Conservation (phyloP, 2,888 invertebrate species). For the Hedya salicella region DNA sequence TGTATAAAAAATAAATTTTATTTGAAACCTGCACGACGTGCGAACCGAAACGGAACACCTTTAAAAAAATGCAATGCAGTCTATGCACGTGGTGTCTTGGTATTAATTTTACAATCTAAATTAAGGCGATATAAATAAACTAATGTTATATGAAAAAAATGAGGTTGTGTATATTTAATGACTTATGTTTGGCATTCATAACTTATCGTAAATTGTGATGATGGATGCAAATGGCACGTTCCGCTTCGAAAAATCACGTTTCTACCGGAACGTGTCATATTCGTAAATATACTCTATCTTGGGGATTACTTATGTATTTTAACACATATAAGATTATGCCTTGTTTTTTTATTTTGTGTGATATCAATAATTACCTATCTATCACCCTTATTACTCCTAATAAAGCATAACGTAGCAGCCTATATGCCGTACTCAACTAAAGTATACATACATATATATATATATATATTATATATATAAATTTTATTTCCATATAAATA, state of each 20-base stretch:
- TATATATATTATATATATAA: no score
- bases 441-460: conserved; percentile 67
- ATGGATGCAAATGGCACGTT: conserved; percentile 38
- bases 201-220: conserved; percentile 66
- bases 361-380: conserved; percentile 63
- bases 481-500: conserved; percentile 78
- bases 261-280: conserved; percentile 19
- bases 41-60: conserved; percentile 68
- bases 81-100: conserved; percentile 77
- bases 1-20: conserved; percentile 52
- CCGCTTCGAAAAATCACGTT: conserved; percentile 26
- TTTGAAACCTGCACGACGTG: conserved; percentile 61
- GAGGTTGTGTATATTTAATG: conserved; percentile 73
- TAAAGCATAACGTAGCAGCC: conserved; percentile 74
- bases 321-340: conserved; percentile 72
- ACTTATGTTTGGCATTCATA: conserved; percentile 74
- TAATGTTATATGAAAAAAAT: conserved; percentile 69
- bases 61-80: conserved; percentile 80
- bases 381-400: conserved; percentile 68
- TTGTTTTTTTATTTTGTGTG: conserved; percentile 64
- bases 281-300: conserved; percentile 32
- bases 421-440: conserved; percentile 63
- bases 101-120: conserved; percentile 63
- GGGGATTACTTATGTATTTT: conserved; percentile 40
- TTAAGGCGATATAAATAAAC: conserved; percentile 76